A percentile compares a stretch with the other conserved stretches of the same genome.
These are phyloP conservation scores for Acrobasis suavella DNA, from an alignment of 2,888 invertebrate genomes.

Conservation along the genomic window DNA sequence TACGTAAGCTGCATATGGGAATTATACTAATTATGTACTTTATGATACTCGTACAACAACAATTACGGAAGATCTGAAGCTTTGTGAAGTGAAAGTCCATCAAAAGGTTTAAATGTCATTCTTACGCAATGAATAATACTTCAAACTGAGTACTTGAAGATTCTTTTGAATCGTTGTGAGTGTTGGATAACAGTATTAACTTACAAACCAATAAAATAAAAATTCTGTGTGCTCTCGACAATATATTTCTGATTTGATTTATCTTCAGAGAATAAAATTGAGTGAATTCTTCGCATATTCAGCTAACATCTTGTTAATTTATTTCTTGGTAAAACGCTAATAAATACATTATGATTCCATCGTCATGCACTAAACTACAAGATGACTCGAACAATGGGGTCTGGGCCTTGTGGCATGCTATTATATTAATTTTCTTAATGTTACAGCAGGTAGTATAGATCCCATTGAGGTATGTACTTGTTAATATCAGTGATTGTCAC, in stretches of 20 bases:
- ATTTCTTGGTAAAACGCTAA: not conserved
- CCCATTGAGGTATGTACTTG: no score
- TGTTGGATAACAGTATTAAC: conserved; percentile 6
- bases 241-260: not conserved
- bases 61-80: not conserved
- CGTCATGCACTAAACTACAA: not conserved
- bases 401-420: no score
- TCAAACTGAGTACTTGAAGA: conserved; percentile 5
- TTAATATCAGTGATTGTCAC: no score
- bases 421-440: no score
- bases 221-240: not conserved
- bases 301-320: not conserved
- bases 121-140: conserved; percentile 20
- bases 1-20: not conserved
- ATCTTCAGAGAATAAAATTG: not conserved
- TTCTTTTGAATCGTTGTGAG: not conserved
- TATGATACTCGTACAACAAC: not conserved
- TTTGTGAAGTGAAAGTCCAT: conserved; percentile 28
- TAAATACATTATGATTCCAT: not conserved
- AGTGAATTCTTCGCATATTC: not conserved
- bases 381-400: not conserved
- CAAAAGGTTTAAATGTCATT: conserved; percentile 31
- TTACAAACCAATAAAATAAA: not conserved
- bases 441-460: no score
- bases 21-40: conserved; percentile 16